A percentile compares a stretch with the other conserved stretches of the same genome.
These are phyloP conservation scores for Agelastica alni DNA, from an alignment of 2,888 invertebrate genomes.

Conservation along the genomic window DNA sequence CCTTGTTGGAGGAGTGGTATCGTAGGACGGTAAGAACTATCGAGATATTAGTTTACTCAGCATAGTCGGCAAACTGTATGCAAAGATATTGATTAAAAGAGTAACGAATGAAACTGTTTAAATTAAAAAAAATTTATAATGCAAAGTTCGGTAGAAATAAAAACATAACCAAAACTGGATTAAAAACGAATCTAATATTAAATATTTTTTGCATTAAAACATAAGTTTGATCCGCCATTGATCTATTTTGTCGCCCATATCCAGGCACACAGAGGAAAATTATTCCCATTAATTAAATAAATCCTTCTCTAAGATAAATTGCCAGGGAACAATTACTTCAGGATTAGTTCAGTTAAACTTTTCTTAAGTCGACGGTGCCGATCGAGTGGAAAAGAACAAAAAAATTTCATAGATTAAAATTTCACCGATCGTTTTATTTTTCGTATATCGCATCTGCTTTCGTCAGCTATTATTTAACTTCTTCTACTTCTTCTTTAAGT, in stretches of 20 bases:
- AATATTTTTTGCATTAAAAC: no score
- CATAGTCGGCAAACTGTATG: no score
- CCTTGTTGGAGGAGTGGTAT: no score
- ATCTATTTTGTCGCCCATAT: not conserved
- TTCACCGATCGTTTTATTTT: slow-evolving; percentile 5
- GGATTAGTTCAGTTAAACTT: slow-evolving; percentile 17
- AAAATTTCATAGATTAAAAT: slow-evolving; percentile 21
- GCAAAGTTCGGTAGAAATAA: no score
- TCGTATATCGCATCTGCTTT: slow-evolving; percentile 14
- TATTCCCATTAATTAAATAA: slow-evolving; percentile 28
- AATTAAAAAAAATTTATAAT: no score
- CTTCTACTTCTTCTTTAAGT: no score
- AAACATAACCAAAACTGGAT: no score
- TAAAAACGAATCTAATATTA: no score
- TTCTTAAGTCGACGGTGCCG: slow-evolving; percentile 1
- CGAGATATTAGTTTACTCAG: no score
- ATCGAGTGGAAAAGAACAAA: not conserved
- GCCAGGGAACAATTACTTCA: slow-evolving; percentile 18
- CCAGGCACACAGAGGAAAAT: slow-evolving; percentile 4
- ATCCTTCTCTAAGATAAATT: slow-evolving; percentile 25
- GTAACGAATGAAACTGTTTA: no score
- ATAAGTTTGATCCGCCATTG: not conserved
- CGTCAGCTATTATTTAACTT: slow-evolving; percentile 6
- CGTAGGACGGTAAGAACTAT: no score
- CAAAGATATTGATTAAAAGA: no score